Base-by-base conservation (phyloP, 2,113 vertebrate genomes). In the Pterocles gutturalis region DNA sequence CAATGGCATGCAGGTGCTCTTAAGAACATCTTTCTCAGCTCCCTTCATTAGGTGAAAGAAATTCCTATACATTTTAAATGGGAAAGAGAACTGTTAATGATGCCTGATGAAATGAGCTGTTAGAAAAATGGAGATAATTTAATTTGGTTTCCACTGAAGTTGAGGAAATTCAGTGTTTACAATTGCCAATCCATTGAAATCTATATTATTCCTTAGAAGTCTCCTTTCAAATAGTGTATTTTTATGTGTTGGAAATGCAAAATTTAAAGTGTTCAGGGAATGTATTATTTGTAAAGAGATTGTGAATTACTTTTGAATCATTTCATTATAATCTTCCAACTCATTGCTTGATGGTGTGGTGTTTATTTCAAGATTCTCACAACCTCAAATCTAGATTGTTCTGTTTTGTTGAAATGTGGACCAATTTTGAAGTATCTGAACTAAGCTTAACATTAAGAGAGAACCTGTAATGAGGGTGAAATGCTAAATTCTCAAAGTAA, bases 11-110 rank as follows among this genome's bases (percentile, higher is more conserved):
- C 85, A 65, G 75, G 13, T n/a, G 67, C 49, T 6, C 36, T 45
- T 62, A 57, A 1, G 4, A 48, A 11, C 58, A 7, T 45, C 80
- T 55, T 72, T 45, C 61, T 62, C 22, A 6, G 31, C 70, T 66
- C n/a, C 26, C 48, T 31, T 49, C 55, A 7, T n/a, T 21, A 70
- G 55, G 17, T 48, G 17, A 48, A 61, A 54, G 29, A 22, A 64
- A 58, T 46, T 34, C 7, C 0, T 3, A 11, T 1, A 3, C 4
- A 0, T 53, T 79, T 55, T 11, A 41, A 53, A 69, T 33, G 34
- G 53, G 26, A 18, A 49, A 36, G 36, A 41, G 76, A 72, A 28
- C 14, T 13, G 41, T 31, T 86, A 26, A 51, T 62, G 49, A 10
- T 15, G 16, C 49, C 48, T 46, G 11, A 1, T 43, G 58, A 66